Base-by-base conservation (phyloP, 2,113 vertebrate genomes). In the Sclerurus mexicanus region DNA sequence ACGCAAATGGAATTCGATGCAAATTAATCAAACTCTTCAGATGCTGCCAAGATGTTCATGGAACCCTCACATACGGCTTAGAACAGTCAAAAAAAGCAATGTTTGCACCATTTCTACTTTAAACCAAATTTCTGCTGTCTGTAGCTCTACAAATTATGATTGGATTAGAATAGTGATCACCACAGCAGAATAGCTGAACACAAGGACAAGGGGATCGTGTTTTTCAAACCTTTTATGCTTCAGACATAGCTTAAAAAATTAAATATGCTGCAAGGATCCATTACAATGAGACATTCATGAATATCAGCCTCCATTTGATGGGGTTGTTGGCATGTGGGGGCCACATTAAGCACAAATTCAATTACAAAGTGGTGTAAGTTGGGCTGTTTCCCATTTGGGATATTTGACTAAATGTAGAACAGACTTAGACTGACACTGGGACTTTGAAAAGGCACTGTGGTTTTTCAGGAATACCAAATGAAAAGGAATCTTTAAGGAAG, bases 321-420 rank as follows among this genome's bases (percentile, higher is more conserved):
- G 79, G n/a, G 67, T 90, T 95, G 55, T 33, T 92, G 94, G 76
- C 92, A 96, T 91, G 83, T 87, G 93, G 85, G 95, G 35, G 31
- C 80, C 89, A 90, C 60, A 95, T 68, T 73, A 78, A 88, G 89
- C 49, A 89, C 39, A 78, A 63, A 88, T 85, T 89, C 83, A 90
- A 95, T 93, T 91, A 88, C 50, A 31, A 67, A 96, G 81, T 63
- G 4, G 27, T 67, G 49, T 72, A 67, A 83, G 37, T 59, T 78
- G 68, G 88, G 71, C 90, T 90, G 96, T 58, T 96, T 96, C 77
- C 81, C 60, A 96, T 95, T 91, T 94, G 63, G 71, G 49, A 35
- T 66, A 63, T 81, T 95, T 90, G 90, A 91, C 71, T 76, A 95
- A 97, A 96, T 64, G n/a, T 44, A 79, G 30, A 97, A 96, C 88